These are phyloP conservation scores for Takifugu flavidus DNA, from an alignment of 2,113 vertebrate genomes.

Conservation along the genomic window DNA sequence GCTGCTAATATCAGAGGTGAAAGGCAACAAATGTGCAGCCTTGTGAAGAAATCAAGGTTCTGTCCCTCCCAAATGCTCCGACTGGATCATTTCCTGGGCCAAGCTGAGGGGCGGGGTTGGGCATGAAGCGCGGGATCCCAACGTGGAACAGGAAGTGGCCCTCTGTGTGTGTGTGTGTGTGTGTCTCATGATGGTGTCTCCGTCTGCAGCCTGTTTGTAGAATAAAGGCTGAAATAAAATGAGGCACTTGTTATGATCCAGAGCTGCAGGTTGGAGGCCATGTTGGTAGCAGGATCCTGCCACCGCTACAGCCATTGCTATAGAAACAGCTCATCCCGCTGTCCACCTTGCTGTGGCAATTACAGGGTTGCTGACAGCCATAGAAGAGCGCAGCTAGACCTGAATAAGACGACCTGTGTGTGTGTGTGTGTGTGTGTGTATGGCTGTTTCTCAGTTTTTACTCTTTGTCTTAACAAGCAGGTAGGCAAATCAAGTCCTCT, in stretches of 20 bases:
- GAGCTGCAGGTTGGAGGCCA: constrained; percentile 40
- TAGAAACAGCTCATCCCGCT: constrained; percentile 20
- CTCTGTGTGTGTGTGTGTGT: background rate
- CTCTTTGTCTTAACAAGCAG: constrained; percentile 37
- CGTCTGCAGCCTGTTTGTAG: constrained; percentile 15
- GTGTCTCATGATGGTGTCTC: background rate
- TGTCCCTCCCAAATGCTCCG: too few relatives aligned
- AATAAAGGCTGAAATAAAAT: constrained; percentile 46
- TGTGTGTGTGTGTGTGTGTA: constrained; percentile 19
- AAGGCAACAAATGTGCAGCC: too few relatives aligned
- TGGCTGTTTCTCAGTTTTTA: constrained; percentile 8
- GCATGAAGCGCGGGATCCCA: background rate
- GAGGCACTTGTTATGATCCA: constrained; percentile 64
- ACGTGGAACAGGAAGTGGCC: background rate
- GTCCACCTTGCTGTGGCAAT: constrained; percentile 29
- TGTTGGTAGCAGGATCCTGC: constrained; percentile 15
- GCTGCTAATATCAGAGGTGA: background rate
- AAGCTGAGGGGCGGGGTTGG: too few relatives aligned
- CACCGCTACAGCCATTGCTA: constrained; percentile 18
- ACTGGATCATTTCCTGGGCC: too few relatives aligned
- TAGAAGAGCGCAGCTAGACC: constrained; percentile 38
- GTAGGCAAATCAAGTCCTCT: constrained; percentile 45
- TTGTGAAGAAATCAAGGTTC: too few relatives aligned
- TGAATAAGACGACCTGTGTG: constrained; percentile 18
- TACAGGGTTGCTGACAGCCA: constrained; percentile 9